A percentile compares a stretch with the other conserved stretches of the same genome.
phyloP scores from a whole-genome alignment of 2,797 vertebrate species.

The Diglossa cyanea region DNA sequence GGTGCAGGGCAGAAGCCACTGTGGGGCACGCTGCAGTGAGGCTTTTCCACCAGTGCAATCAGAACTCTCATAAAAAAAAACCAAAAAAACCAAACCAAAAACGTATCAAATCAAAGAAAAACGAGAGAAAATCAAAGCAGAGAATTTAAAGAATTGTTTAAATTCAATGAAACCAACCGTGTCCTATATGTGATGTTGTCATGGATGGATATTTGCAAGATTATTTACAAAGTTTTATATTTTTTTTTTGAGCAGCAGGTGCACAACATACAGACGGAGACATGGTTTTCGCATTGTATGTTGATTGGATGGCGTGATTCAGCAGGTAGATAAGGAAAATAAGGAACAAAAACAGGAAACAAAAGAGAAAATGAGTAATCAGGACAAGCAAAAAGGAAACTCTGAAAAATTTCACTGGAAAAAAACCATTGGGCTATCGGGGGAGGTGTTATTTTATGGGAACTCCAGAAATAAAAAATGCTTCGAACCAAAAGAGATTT shows the following conservation, averaged over 20 bases:
- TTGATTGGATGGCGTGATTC: slow-evolving; percentile 83
- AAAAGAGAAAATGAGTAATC: slow-evolving; percentile 81
- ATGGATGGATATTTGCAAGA: slow-evolving; percentile 77
- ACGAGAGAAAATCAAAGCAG: slow-evolving; percentile 52
- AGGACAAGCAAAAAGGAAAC: slow-evolving; percentile 75
- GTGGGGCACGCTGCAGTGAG: slow-evolving; percentile 37
- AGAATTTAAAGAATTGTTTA: slow-evolving; percentile 65
- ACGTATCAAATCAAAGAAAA: slow-evolving; percentile 32
- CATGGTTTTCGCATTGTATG: slow-evolving; percentile 80
- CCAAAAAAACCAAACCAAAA: background rate
- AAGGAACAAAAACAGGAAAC: slow-evolving; percentile 79
- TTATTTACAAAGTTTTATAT: slow-evolving; percentile 66
- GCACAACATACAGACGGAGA: slow-evolving; percentile 81
- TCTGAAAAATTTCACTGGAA: slow-evolving; percentile 61
- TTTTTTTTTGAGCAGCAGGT: slow-evolving; percentile 76
- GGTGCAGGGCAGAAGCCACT: slow-evolving; percentile 43
- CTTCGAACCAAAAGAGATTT: slow-evolving; percentile 33
- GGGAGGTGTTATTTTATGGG: slow-evolving; percentile 32
- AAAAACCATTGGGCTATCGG: background rate
- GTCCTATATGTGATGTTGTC: slow-evolving; percentile 83
- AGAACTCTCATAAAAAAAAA: slow-evolving; percentile 2
- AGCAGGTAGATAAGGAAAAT: slow-evolving; percentile 78
- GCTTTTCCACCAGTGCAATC: slow-evolving; percentile 60
- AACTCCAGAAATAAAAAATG: slow-evolving; percentile 28
- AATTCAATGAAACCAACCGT: slow-evolving; percentile 82